A percentile compares a stretch with the other conserved stretches of the same genome.
Evolutionary conservation across 1,140 invertebrate genomes (phyloP).

Genomic region (Brachystomella parvula): DNA sequence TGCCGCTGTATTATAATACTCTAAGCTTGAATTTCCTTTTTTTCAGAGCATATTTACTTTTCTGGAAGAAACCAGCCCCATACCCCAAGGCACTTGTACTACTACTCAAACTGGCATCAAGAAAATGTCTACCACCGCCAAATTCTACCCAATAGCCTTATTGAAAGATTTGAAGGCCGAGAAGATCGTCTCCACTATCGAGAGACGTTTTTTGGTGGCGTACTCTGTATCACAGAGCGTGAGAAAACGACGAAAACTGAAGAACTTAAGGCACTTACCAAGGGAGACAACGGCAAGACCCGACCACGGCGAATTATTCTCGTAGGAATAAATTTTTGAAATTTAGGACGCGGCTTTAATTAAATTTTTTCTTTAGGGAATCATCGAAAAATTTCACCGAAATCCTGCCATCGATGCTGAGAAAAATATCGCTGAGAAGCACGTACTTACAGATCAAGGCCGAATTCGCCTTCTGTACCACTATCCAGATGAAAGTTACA

Average conservation of each 20-base stretch:
- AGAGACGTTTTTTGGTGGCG: slow-evolving; percentile 43
- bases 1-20: not conserved
- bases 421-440: slow-evolving; percentile 52
- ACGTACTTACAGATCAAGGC: slow-evolving; percentile 27
- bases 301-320: slow-evolving; percentile 27
- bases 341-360: slow-evolving; percentile 31
- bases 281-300: slow-evolving; percentile 19
- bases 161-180: slow-evolving; percentile 56
- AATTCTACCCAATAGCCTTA: slow-evolving; percentile 51
- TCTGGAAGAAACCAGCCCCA: slow-evolving; percentile 48
- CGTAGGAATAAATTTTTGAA: slow-evolving; percentile 38
- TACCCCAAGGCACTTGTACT: slow-evolving; percentile 56
- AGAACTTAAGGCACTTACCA: slow-evolving; percentile 20
- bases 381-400: slow-evolving; percentile 55
- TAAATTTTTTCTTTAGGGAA: slow-evolving; percentile 39
- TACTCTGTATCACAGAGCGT: slow-evolving; percentile 33
- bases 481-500: slow-evolving; percentile 26
- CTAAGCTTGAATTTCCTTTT: slow-evolving; percentile 21
- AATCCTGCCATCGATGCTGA: slow-evolving; percentile 46
- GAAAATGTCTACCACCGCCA: slow-evolving; percentile 58
- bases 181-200: slow-evolving; percentile 54
- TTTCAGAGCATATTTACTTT: slow-evolving; percentile 56
- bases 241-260: slow-evolving; percentile 41
- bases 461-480: slow-evolving; percentile 28
- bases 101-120: slow-evolving; percentile 57